Conservation (phyloP, 2,797 vertebrate species). For the Catharus ustulatus region DNA sequence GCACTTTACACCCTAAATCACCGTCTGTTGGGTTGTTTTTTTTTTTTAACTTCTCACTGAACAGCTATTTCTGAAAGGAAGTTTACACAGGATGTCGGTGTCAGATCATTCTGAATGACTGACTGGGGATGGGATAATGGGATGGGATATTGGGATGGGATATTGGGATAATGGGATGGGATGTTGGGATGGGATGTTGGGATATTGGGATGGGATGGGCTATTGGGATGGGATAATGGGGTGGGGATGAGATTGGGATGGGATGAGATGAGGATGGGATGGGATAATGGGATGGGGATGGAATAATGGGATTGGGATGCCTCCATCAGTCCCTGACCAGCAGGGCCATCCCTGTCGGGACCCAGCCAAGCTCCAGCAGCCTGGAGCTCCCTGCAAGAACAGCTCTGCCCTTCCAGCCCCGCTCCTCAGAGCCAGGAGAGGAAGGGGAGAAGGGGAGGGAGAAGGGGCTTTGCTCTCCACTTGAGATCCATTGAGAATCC, state of each 20-base stretch:
- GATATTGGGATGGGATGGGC: no score
- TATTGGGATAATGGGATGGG: no score
- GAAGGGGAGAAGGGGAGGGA: no score
- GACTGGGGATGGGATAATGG: no score
- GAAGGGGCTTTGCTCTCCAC: not conserved
- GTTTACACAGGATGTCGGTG: not conserved
- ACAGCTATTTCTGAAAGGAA: not conserved
- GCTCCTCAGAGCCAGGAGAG: accelerated
- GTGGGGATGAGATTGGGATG: no score
- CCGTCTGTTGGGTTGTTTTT: not conserved
- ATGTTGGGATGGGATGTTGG: no score
- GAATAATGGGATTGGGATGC: not conserved
- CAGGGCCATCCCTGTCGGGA: not conserved
- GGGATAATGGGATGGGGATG: no score
- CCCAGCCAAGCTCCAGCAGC: not conserved
- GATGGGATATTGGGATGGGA: no score
- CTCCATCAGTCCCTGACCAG: not conserved
- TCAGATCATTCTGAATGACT: not conserved
- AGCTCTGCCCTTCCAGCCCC: not conserved
- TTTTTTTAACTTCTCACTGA: not conserved
- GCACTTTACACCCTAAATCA: not conserved
- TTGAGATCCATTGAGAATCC: not conserved
- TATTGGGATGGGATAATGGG: no score
- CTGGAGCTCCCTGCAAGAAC: not conserved
- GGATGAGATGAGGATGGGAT: no score